Conservation (phyloP, 2,113 vertebrate genomes). For the Thamnaconus septentrionalis region DNA sequence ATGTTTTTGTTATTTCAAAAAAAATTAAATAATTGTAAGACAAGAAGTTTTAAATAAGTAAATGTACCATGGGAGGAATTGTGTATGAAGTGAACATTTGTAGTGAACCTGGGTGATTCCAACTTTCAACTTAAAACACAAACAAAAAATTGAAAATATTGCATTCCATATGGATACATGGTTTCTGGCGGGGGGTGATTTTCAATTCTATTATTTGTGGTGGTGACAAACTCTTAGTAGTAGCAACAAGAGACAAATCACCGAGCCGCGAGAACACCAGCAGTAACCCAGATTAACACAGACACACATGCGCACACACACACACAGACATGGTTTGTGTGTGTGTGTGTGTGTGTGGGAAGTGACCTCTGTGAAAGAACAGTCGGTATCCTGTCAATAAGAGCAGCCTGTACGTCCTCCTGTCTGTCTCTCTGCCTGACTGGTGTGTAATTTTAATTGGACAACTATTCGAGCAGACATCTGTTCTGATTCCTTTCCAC, state of each 20-base stretch:
- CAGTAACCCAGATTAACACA: constrained; percentile 11
- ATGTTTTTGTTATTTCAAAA: too few species aligned
- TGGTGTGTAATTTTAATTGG: constrained; percentile 24
- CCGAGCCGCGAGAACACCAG: background rate
- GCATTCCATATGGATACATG: too few species aligned
- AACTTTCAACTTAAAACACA: too few species aligned
- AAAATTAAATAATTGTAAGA: too few species aligned
- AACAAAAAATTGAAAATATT: too few species aligned
- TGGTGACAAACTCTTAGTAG: background rate
- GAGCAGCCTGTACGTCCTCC: constrained; percentile 9
- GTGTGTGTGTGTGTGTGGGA: constrained; percentile 10
- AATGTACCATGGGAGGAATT: too few species aligned
- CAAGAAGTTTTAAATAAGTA: too few species aligned
- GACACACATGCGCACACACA: background rate
- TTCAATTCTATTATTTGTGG: too few species aligned
- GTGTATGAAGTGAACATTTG: too few species aligned
- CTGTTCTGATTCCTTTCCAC: constrained; percentile 9
- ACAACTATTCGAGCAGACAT: constrained; percentile 17
- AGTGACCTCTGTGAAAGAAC: constrained; percentile 15
- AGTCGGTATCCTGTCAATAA: constrained; percentile 27
- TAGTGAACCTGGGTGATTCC: too few species aligned
- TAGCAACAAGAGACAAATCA: background rate
- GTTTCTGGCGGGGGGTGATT: too few species aligned
- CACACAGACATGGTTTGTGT: background rate
- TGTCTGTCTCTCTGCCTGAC: constrained; percentile 4